Base-by-base conservation (phyloP, 2,797 vertebrate species). In the Anguilla megastoma region DNA sequence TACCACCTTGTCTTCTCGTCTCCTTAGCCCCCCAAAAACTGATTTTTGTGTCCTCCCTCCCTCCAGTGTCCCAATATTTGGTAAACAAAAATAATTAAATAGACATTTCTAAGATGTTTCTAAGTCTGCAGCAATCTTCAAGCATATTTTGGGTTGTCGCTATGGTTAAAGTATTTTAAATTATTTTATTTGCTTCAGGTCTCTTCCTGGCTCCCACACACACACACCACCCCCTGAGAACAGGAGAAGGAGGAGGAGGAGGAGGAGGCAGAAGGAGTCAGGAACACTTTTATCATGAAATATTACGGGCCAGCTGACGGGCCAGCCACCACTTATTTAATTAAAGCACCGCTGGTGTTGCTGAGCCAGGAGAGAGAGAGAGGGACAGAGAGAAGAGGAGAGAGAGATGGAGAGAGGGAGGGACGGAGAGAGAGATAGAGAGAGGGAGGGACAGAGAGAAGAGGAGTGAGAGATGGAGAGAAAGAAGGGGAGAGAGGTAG, bases 291-390 rank as follows among this genome's bases (percentile, higher is more conserved):
- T 69, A 74, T 36, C 58, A 84, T 88, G 82, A 88, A 88, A 88
- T 84, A 85, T 84, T 50, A 69, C 48, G 18, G 30, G 14, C 52
- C 48, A 16, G 36, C 18, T 45, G 60, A 8, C 60, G 79, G 41
- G 80, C 80, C 27, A 30, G 41, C 60, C 60, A 21, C 87, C 87
- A 85, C 84, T 88, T 88, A 84, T 83, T 88, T 84, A 87, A 87
- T 87, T 87, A 87, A 63, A 36, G 82, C 36, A 33, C 58, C 30
- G 50, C 48, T 63, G 87, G 80, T 84, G 82, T 85, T 33, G 82
- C 87, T 85, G 82, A 80, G 60, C 16, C 21, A 50, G 87, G 48
- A 71, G 63, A 9, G 63, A 60, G n/a, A n/a, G n/a, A 24, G 21
- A n/a, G 21, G 21, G 80, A 76, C 41, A 30, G 27, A 6, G 86